A percentile compares a stretch with the other conserved stretches of the same genome.
These are phyloP conservation scores for Boulengeromyrus knoepffleri DNA, from an alignment of 2,113 vertebrate species.

Conservation along the genomic window DNA sequence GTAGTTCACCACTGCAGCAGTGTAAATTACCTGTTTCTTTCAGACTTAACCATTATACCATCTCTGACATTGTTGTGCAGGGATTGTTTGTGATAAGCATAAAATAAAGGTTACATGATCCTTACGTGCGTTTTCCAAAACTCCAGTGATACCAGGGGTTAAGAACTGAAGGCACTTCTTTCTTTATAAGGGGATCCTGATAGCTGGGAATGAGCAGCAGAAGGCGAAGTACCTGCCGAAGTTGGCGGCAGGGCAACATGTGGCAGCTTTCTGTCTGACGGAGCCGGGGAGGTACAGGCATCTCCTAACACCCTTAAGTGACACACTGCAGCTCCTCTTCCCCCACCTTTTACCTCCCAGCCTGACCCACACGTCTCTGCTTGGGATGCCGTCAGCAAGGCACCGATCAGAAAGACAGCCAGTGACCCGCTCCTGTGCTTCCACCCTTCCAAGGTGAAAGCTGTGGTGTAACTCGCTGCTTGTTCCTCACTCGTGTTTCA, in stretches of 20 bases:
- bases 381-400: neutral
- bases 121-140: neutral
- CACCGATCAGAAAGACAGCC: neutral
- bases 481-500: constrained; percentile 42
- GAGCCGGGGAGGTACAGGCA: constrained; percentile 81
- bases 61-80: neutral
- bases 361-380: neutral
- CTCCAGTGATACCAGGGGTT: neutral
- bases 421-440: neutral
- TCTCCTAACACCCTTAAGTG: neutral
- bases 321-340: neutral
- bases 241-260: constrained; percentile 80
- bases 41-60: neutral
- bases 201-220: constrained; percentile 86
- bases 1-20: neutral
- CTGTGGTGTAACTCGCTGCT: neutral
- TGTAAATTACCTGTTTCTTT: neutral
- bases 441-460: neutral
- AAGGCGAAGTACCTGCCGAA: constrained; percentile 86
- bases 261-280: constrained; percentile 92
- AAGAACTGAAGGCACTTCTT: neutral
- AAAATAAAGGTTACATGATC: neutral
- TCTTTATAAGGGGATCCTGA: constrained; percentile 76
- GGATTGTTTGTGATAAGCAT: neutral
- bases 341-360: neutral